phyloP scores from a whole-genome alignment of 2,113 vertebrate genomes.

The Dryoscopus gambensis region DNA sequence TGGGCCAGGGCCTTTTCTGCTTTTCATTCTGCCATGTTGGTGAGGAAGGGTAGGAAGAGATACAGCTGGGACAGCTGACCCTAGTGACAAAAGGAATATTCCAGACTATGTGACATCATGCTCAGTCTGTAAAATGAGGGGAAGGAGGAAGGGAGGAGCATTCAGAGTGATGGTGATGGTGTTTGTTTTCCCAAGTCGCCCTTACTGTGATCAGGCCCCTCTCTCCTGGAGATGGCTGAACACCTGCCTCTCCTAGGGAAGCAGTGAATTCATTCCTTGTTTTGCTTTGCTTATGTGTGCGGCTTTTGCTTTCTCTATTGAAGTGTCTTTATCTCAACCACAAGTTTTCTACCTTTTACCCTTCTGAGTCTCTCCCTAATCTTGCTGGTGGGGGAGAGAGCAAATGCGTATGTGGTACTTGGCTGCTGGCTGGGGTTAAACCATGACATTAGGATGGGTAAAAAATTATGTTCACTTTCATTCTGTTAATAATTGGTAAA shows the following conservation, averaged over 20 bases:
- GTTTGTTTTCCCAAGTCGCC: background rate
- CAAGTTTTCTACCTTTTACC: background rate
- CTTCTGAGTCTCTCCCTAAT: background rate
- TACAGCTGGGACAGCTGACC: background rate
- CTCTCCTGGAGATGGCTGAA: background rate
- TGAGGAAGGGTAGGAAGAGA: background rate
- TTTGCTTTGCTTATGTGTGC: background rate
- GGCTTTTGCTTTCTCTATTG: background rate
- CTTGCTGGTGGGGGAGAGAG: background rate
- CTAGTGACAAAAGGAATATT: background rate
- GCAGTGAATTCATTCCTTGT: background rate
- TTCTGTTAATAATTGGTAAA: background rate
- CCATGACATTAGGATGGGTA: background rate
- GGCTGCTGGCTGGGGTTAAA: background rate
- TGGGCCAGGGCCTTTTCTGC: background rate
- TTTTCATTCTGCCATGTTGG: background rate
- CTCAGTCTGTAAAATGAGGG: background rate
- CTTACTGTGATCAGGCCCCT: too few relatives aligned
- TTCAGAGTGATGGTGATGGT: background rate
- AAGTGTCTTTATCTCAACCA: background rate
- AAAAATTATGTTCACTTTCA: background rate
- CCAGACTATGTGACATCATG: background rate
- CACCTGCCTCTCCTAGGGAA: background rate
- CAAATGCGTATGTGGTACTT: background rate
- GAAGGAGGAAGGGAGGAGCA: rapidly evolving